Conservation (phyloP, 2,113 vertebrate species). For the Patagioenas fasciata region DNA sequence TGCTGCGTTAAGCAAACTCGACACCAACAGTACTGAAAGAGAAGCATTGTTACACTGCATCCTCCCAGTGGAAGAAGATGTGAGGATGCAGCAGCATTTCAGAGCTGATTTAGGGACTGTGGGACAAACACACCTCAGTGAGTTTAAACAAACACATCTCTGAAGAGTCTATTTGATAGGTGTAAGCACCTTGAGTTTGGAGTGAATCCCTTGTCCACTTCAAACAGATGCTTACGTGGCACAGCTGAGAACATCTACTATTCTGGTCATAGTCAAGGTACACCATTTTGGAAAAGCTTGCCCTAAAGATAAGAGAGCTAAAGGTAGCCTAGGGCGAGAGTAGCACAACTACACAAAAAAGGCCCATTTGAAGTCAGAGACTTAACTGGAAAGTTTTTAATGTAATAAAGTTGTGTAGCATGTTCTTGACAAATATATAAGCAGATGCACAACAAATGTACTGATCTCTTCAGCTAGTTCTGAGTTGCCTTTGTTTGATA, state of each 20-base stretch:
- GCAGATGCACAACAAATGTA: background rate
- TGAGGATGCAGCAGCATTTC: background rate
- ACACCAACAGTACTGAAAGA: background rate
- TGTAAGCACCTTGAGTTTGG: background rate
- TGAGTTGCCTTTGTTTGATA: constrained; percentile 19
- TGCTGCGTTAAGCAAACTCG: background rate
- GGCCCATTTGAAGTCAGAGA: background rate
- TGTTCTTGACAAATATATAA: background rate
- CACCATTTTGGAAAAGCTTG: background rate
- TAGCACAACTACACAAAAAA: background rate
- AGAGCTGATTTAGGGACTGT: background rate
- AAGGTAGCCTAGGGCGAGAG: background rate
- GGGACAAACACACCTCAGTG: background rate
- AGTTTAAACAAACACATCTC: background rate
- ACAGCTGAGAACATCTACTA: background rate
- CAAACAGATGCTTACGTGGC: background rate
- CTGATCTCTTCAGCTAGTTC: background rate
- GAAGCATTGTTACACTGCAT: background rate
- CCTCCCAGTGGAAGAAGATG: background rate
- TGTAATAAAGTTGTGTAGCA: background rate
- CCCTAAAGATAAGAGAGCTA: background rate
- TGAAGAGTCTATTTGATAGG: background rate
- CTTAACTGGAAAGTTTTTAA: background rate
- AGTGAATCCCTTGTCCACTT: background rate
- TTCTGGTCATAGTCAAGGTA: background rate